Evolutionary conservation across 2,113 vertebrate species (phyloP).

Genomic region (Apteryx owenii): DNA sequence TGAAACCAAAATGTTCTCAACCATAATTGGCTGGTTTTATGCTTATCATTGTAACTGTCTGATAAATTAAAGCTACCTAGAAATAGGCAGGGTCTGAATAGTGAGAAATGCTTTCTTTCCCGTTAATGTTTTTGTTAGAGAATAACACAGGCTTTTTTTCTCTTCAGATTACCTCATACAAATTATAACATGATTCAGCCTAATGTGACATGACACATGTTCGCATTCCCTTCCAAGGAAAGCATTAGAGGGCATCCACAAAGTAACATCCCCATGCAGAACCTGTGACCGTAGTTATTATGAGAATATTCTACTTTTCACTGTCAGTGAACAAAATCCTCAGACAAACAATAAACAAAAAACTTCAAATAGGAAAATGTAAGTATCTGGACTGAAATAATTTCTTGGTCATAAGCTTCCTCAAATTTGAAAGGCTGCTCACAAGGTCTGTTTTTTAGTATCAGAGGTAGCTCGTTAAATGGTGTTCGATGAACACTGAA

Average conservation of each 20-base stretch:
- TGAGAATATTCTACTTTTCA: not conserved
- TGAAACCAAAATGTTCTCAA: not conserved
- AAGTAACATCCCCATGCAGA: not conserved
- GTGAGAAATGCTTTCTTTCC: not conserved
- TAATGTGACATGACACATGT: not conserved
- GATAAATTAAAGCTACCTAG: not conserved
- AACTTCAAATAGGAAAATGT: not conserved
- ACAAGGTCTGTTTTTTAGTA: not conserved
- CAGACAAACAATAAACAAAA: not conserved
- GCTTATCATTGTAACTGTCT: not conserved
- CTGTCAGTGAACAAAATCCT: not conserved
- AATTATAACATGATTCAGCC: not conserved
- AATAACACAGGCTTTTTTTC: not conserved
- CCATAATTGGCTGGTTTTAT: not conserved
- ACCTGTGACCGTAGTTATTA: not conserved
- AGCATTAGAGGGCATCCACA: not conserved
- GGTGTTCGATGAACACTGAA: not conserved
- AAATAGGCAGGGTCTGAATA: not conserved
- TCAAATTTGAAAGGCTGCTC: not conserved
- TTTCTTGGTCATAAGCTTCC: not conserved
- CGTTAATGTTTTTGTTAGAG: not conserved
- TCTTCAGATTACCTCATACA: not conserved
- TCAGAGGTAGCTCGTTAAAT: not conserved
- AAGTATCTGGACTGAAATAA: not conserved
- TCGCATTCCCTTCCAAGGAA: not conserved